Evolutionary conservation across 53 echinoderm and acorn worm genomes (phyloP).

Genomic region (Henricia sp.): DNA sequence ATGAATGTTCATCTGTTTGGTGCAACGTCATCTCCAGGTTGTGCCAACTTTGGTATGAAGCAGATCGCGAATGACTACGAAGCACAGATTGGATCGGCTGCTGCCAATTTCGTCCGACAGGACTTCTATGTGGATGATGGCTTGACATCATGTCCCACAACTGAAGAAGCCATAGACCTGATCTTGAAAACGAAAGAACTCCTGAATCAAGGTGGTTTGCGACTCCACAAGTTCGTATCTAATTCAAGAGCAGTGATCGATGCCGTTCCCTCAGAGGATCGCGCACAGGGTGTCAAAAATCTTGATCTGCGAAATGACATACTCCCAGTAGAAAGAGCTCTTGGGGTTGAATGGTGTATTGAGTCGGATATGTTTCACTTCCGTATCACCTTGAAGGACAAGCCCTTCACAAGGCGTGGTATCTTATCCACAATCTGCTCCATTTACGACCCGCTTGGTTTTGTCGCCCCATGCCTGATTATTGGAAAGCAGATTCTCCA

Average conservation of each 20-base stretch:
- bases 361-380: conserved; percentile 76
- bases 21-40: conserved; percentile 64
- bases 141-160: conserved; percentile 45
- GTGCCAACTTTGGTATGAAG: conserved; percentile 66
- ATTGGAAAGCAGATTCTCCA: conserved; percentile 75
- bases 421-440: conserved; percentile 68
- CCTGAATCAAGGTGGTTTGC: conserved; percentile 62
- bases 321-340: conserved; percentile 60
- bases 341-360: conserved; percentile 72
- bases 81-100: conserved; percentile 58
- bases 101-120: conserved; percentile 46
- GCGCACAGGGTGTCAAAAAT: conserved; percentile 39
- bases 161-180: conserved; percentile 6
- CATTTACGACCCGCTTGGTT: conserved; percentile 72
- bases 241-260: conserved; percentile 70
- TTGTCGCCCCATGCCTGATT: conserved; percentile 58
- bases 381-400: conserved; percentile 58
- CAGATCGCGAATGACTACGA: conserved; percentile 48
- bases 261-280: conserved; percentile 54
- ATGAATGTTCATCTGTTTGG: conserved; percentile 78
- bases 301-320: conserved; percentile 38
- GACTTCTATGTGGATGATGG: conserved; percentile 81
- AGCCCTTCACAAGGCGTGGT: conserved; percentile 64
- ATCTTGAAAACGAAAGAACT: conserved; percentile 36
- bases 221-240: conserved; percentile 70